phyloP scores from a whole-genome alignment of 2,113 vertebrate species.

The Bubalus kerabau region DNA sequence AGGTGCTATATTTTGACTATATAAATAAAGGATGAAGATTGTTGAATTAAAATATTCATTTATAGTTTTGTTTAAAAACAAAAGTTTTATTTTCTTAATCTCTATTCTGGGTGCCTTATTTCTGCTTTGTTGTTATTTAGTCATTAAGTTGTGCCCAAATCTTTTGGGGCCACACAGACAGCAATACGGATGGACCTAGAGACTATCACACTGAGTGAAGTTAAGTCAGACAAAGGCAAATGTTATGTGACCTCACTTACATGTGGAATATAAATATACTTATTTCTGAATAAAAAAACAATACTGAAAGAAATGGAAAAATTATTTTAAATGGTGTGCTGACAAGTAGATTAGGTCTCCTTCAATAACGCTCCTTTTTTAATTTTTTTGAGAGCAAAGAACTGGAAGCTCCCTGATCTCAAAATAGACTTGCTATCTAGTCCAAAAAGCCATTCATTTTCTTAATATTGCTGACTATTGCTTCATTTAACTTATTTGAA shows the following conservation, averaged over 20 bases:
- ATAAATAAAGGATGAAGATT: slow-evolving; percentile 49
- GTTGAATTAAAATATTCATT: slow-evolving; percentile 42
- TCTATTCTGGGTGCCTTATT: neutral
- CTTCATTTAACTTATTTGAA: neutral
- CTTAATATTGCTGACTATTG: neutral
- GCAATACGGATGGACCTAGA: too few relatives aligned
- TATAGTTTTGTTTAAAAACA: slow-evolving; percentile 1
- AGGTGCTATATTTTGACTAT: neutral
- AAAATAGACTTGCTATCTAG: neutral
- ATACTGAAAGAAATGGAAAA: too few relatives aligned
- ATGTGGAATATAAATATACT: too few relatives aligned
- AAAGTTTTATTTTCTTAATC: neutral
- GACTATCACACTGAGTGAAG: too few relatives aligned
- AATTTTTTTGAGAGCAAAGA: neutral
- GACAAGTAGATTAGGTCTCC: neutral
- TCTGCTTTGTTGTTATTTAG: neutral
- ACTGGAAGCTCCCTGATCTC: neutral
- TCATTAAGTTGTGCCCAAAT: neutral
- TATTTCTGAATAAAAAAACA: too few relatives aligned
- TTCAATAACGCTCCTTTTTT: neutral
- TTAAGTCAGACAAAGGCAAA: too few relatives aligned
- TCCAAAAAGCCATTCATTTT: neutral
- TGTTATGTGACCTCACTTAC: too few relatives aligned
- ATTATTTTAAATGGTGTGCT: neutral
- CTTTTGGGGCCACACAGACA: neutral